Percentiles rank a stretch among this genome's conserved stretches.
Conservation (phyloP, 1,140 invertebrate genomes). For the Tetramorium simillimum region DNA sequence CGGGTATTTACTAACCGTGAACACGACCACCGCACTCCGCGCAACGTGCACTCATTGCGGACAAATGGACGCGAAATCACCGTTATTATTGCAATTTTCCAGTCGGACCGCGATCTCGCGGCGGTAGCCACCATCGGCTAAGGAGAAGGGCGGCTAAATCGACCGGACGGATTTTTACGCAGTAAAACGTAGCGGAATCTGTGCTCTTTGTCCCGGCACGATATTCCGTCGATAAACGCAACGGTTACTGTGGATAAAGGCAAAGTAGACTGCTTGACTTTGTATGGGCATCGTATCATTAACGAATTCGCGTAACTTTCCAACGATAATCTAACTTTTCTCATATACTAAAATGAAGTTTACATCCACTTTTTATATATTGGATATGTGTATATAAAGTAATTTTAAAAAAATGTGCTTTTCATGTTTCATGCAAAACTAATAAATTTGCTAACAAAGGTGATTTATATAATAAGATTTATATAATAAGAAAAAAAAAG, state of each 20-base stretch:
- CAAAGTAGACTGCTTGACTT: neutral
- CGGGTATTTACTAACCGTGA: constrained; percentile 63
- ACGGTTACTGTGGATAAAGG: constrained; percentile 26
- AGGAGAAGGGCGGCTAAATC: constrained; percentile 49
- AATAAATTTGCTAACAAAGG: too few species aligned
- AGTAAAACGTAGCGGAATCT: constrained; percentile 39
- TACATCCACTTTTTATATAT: neutral
- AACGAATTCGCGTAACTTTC: neutral
- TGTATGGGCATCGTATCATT: neutral
- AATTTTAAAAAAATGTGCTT: too few species aligned
- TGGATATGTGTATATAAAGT: neutral
- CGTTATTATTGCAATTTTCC: constrained; percentile 70
- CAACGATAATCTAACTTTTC: neutral
- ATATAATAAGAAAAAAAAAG: neutral
- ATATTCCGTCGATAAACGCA: constrained; percentile 46
- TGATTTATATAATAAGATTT: neutral
- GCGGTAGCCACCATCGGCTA: constrained; percentile 44
- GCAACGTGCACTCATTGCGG: constrained; percentile 62
- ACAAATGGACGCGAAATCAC: constrained; percentile 68
- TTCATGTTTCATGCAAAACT: too few species aligned
- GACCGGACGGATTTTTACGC: constrained; percentile 49
- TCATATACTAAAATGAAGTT: neutral
- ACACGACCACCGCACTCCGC: constrained; percentile 21
- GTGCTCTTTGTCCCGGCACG: constrained; percentile 47
- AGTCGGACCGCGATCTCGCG: constrained; percentile 55